A percentile compares a stretch with the other conserved stretches of the same genome.
These are phyloP conservation scores for Pristionchus japonicus DNA, from an alignment of 2,888 invertebrate species.

Conservation along the genomic window DNA sequence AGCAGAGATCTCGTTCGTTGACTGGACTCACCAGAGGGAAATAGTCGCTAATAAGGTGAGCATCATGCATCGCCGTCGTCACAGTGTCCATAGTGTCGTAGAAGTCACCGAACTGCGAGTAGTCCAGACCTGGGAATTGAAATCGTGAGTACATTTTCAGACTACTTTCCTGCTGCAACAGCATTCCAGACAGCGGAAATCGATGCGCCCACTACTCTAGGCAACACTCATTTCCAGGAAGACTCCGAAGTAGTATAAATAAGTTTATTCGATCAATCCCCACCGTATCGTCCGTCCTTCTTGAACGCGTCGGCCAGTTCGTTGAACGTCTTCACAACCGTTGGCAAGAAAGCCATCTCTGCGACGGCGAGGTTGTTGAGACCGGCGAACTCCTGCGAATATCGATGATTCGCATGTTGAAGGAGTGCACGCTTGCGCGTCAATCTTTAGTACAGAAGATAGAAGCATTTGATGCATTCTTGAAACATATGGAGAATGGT, in stretches of 20 bases:
- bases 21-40: constrained; percentile 56
- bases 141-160: neutral
- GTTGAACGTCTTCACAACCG: constrained; percentile 37
- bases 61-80: constrained; percentile 57
- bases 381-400: constrained; percentile 39
- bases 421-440: too few species aligned
- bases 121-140: constrained; percentile 56
- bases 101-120: constrained; percentile 58
- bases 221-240: too few species aligned
- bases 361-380: constrained; percentile 45
- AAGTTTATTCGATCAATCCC: too few species aligned
- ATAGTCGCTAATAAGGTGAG: constrained; percentile 61
- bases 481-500: neutral
- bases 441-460: too few species aligned
- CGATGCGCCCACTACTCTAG: too few species aligned
- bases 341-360: constrained; percentile 40
- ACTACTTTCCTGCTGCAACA: too few species aligned
- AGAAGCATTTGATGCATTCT: neutral
- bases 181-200: too few species aligned
- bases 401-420: too few species aligned
- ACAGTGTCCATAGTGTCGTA: constrained; percentile 58
- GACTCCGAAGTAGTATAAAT: too few species aligned
- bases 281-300: constrained; percentile 42
- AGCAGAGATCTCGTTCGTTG: too few species aligned
- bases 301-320: constrained; percentile 45